Base-by-base conservation (phyloP, 2,113 vertebrate species). In the Oryzias celebensis region DNA sequence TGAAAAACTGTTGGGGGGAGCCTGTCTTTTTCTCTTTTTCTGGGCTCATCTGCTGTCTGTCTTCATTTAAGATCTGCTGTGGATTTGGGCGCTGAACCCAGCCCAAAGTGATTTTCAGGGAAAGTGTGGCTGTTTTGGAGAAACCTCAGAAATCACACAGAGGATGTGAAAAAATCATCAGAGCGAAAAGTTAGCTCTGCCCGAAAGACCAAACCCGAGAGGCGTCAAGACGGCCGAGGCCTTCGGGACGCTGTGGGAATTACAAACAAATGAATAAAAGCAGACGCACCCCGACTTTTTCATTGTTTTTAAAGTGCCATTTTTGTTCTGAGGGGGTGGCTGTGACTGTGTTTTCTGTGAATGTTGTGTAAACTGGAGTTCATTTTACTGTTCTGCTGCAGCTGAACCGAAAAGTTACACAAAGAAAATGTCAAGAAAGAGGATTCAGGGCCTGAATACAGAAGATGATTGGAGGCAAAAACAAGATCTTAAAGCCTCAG, bases 1-100 rank as follows among this genome's bases (percentile, higher is more conserved):
- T 71, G 41, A 65, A 76, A 64, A 58, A 45, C 45, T 65, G 26
- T 53, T 5, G 45, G 51, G 57, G 65, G 26, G 26, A 28, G 26
- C 26, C 4, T 4, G 4, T 28, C 51, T 64, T 50, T 52, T 28
- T 26, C n/a, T 31, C 28, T 42, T 54, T 52, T 60, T n/a, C 44
- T 26, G 23, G 15, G 22, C 43, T 65, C 10, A 36, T 56, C 42
- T 62, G 56, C 24, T 13, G 7, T 65, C 43, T 52, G 13, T 69
- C 49, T 26, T 63, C 6, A 48, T 14, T 53, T 31, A 45, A 52
- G 22, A 7, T 26, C 10, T 16, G 23, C 17, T 14, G 14, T 44
- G 50, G 12, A 20, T 31, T 52, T 49, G 8, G 36, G 10, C 36
- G 41, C 44, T 26, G 20, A 14, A 15, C 45, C 12, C 17, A 7